Evolutionary conservation across 2,888 invertebrate genomes (phyloP), one percentile per base, ranked within the genome.

Genomic region (Megastigmus dorsalis): DNA sequence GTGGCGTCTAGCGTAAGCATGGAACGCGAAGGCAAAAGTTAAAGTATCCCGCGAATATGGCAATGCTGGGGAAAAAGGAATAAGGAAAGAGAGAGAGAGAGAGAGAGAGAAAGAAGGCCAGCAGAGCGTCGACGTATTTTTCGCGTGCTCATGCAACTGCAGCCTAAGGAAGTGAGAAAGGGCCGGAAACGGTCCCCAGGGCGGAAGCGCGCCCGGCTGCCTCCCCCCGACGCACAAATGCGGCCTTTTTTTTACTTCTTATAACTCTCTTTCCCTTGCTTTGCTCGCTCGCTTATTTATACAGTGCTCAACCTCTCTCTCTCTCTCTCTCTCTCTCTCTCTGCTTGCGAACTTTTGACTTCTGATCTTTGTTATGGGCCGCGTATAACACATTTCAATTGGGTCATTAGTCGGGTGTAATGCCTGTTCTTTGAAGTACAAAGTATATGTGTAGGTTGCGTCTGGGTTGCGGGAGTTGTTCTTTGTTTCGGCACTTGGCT

Each of bases 171-270:
- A 30, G 1, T 20, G 33, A 48, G 62, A 48, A 59, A 69, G 59
- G 69, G 69, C 69, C 45, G 70, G 72, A 72, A 57, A 41, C 38
- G 70, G 62, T 33, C 20, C 43, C 50, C n/a, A 26, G 23, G 48
- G 41, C 62, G 72, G 72, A 72, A 72, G 65, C 30, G 57, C 57
- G 72, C 65, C 65, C 54, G 48, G 57, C 50, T 54, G 65, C 33
- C 36, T n/a, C 30, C 7, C n/a, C n/a, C n/a, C n/a, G n/a, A n/a
- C n/a, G n/a, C n/a, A n/a, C n/a, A n/a, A n/a, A n/a, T 10, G 45
- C 38, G 54, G 43, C 66, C 55, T 66, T 43, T 23, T n/a, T 4
- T 15, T 26, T 4, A 9, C 30, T 48, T n/a, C 23, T 28, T 30
- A 15, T 43, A 13, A 23, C 20, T 23, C 7, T 7, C 20, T 5